Evolutionary conservation across 2,888 invertebrate species (phyloP).

Genomic region (Axea sp.): DNA sequence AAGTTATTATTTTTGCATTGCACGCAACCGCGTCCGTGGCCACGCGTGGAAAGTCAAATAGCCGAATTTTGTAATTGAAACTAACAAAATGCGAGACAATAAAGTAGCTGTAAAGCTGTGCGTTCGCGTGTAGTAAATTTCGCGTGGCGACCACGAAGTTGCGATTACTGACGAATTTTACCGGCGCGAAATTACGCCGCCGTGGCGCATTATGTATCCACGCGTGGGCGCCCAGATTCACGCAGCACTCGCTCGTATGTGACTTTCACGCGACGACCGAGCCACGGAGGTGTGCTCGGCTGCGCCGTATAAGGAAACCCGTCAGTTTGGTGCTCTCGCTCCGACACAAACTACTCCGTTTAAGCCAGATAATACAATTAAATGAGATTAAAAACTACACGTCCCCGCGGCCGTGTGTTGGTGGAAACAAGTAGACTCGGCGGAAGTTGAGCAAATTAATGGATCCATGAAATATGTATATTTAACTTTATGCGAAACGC

Average conservation of each 20-base stretch:
- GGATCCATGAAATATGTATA: constrained; percentile 63
- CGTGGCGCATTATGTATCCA: constrained; percentile 46
- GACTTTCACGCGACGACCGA: constrained; percentile 66
- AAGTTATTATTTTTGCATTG: too few species aligned
- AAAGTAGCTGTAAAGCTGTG: too few species aligned
- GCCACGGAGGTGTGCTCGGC: constrained; percentile 57
- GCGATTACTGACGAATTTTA: constrained; percentile 19
- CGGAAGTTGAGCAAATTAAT: constrained; percentile 62
- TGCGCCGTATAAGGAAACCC: constrained; percentile 64
- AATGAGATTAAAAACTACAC: constrained; percentile 59
- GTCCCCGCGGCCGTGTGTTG: constrained; percentile 15
- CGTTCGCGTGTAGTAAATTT: too few species aligned
- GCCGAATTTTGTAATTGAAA: too few species aligned
- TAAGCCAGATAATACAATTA: constrained; percentile 68
- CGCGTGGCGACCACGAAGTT: too few species aligned
- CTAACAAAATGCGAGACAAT: too few species aligned
- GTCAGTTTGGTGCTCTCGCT: constrained; percentile 59
- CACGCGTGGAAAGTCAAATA: too few species aligned
- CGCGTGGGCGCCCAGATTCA: constrained; percentile 55
- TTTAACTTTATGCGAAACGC: constrained; percentile 54
- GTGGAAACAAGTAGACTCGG: constrained; percentile 45
- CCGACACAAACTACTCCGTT: constrained; percentile 59
- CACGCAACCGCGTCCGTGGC: too few species aligned
- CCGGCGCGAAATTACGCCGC: constrained; percentile 7
- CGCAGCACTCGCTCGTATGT: constrained; percentile 46